phyloP scores from a whole-genome alignment of 1,140 invertebrate species.

The Aphelenchoides fujianensis region DNA sequence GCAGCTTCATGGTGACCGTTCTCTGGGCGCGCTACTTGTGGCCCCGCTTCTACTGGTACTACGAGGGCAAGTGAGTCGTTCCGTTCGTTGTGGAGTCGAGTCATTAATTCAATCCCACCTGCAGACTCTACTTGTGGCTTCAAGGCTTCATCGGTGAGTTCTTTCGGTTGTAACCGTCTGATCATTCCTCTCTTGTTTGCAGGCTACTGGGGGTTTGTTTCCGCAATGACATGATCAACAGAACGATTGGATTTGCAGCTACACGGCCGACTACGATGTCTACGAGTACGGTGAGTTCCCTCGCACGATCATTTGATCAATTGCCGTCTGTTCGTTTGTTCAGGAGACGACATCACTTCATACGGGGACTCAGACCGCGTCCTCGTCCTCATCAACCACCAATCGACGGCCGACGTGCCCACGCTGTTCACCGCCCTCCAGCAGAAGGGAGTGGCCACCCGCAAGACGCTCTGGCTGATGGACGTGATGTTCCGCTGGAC shows the following conservation, averaged over 20 bases:
- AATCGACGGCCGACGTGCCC: constrained; percentile 90
- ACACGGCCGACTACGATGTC: constrained; percentile 66
- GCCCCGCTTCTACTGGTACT: constrained; percentile 78
- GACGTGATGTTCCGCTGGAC: constrained; percentile 88
- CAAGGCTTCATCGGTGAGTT: constrained; percentile 75
- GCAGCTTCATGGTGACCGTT: constrained; percentile 23
- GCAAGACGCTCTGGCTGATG: constrained; percentile 81
- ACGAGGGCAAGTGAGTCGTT: constrained; percentile 84
- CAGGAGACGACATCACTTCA: constrained; percentile 77
- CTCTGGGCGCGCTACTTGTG: constrained; percentile 64
- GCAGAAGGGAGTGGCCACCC: constrained; percentile 72
- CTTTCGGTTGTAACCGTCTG: background rate
- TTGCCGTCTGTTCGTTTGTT: too few relatives aligned
- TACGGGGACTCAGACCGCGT: constrained; percentile 74
- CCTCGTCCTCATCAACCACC: constrained; percentile 83
- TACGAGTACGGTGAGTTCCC: constrained; percentile 80
- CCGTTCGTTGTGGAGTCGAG: too few relatives aligned
- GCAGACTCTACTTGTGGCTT: constrained; percentile 84
- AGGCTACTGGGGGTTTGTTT: constrained; percentile 73
- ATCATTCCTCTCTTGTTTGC: background rate
- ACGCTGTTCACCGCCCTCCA: constrained; percentile 84
- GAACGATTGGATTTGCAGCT: too few relatives aligned
- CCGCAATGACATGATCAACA: too few relatives aligned
- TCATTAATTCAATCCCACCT: too few relatives aligned
- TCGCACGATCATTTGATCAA: too few relatives aligned